Conservation (phyloP, 2,888 invertebrate species). For the Eupithecia tripunctaria region DNA sequence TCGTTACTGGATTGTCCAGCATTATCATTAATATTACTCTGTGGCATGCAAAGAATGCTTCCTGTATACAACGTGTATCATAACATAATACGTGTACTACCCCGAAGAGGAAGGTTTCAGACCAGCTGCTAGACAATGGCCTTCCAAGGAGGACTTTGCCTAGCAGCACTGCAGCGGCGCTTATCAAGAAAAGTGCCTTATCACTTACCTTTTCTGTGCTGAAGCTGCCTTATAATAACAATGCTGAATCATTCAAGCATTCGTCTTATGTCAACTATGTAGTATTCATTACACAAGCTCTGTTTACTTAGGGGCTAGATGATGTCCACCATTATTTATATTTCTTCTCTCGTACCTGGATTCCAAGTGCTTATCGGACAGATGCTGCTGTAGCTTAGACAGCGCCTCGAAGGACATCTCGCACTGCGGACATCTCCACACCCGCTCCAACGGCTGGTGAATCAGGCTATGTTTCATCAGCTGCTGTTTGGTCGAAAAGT, state of each 20-base stretch:
- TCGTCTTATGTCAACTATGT: neutral
- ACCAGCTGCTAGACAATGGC: too few species aligned
- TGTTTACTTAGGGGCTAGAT: neutral
- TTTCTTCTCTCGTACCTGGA: slow-evolving; percentile 58
- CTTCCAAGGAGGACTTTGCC: too few species aligned
- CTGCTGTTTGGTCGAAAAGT: slow-evolving; percentile 75
- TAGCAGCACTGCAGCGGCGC: too few species aligned
- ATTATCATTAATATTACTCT: too few species aligned
- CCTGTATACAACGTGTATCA: too few species aligned
- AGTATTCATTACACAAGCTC: neutral
- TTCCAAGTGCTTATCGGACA: slow-evolving; percentile 73
- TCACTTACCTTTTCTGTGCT: neutral
- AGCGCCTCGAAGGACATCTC: slow-evolving; percentile 73
- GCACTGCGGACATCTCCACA: slow-evolving; percentile 77
- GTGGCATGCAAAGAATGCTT: neutral
- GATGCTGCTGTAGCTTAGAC: slow-evolving; percentile 74
- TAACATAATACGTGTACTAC: too few species aligned
- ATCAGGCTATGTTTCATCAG: slow-evolving; percentile 73
- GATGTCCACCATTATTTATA: neutral
- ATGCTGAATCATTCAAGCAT: neutral
- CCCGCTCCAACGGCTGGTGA: slow-evolving; percentile 70
- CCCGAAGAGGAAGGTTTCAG: too few species aligned
- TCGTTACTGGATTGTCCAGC: too few species aligned
- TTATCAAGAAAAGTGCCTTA: too few species aligned
- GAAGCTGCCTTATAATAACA: too few species aligned